A percentile compares a stretch with the other conserved stretches of the same genome.
Evolutionary conservation across 2,888 invertebrate genomes (phyloP).

Genomic region (Cephus pygmeus): DNA sequence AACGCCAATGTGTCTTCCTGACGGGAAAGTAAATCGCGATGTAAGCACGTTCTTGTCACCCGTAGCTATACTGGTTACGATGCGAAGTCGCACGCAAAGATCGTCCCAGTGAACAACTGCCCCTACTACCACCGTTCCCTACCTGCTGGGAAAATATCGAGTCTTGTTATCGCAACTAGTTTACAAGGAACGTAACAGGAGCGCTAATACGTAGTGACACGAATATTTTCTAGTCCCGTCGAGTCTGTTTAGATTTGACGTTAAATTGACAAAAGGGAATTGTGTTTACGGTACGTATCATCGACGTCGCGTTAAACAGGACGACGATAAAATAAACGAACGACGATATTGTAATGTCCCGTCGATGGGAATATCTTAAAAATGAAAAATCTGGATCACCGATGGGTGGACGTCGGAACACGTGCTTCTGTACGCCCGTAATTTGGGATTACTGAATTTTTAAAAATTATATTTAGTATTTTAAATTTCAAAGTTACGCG

Average conservation of each 20-base stretch:
- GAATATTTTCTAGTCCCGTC: not conserved
- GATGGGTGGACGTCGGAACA: not conserved
- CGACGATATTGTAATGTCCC: not conserved
- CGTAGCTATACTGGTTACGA: not conserved
- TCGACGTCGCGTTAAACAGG: not conserved
- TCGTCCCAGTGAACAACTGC: not conserved
- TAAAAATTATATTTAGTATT: not conserved
- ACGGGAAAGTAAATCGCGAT: not conserved
- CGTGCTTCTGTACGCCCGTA: not conserved
- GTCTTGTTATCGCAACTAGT: not conserved
- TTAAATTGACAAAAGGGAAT: not conserved
- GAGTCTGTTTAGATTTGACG: not conserved
- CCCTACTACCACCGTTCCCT: too few species aligned
- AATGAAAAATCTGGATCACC: not conserved
- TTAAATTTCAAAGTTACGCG: not conserved
- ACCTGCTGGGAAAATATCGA: not conserved
- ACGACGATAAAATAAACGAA: not conserved
- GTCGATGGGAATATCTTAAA: not conserved
- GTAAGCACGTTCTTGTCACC: not conserved
- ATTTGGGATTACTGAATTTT: not conserved
- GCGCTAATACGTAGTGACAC: not conserved
- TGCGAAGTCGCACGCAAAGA: not conserved
- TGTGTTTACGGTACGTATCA: not conserved
- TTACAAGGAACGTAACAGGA: not conserved
- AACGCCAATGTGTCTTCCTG: not conserved